Percentiles rank a stretch among this genome's conserved stretches.
Evolutionary conservation across 1,140 invertebrate genomes (phyloP).

Genomic region (Calosoma granatense): DNA sequence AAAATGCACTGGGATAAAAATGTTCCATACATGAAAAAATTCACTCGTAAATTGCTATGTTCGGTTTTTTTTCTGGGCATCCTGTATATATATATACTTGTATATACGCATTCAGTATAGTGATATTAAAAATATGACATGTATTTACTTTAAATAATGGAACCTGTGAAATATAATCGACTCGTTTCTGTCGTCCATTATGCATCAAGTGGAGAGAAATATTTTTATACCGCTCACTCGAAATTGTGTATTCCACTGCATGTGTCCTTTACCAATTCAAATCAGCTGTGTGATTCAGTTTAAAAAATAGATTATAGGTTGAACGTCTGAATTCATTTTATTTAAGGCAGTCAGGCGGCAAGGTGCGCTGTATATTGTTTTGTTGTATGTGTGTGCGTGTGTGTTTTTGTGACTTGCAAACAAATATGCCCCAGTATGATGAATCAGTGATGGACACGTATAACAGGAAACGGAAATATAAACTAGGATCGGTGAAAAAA

Average conservation of each 20-base stretch:
- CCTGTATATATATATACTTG: not conserved
- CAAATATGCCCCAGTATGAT: not conserved
- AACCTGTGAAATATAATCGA: not conserved
- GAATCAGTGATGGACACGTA: not conserved
- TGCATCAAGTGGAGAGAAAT: not conserved
- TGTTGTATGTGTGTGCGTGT: not conserved
- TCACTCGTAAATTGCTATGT: not conserved
- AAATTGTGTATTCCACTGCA: not conserved
- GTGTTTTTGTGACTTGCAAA: too few relatives aligned
- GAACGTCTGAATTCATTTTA: not conserved
- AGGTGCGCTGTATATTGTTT: not conserved
- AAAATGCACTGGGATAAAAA: not conserved
- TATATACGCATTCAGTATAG: not conserved
- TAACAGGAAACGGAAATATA: not conserved
- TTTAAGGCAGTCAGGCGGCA: not conserved
- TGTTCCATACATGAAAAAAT: not conserved
- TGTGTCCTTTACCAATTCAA: not conserved
- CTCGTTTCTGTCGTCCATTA: too few relatives aligned
- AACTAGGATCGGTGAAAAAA: not conserved
- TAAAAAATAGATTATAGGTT: not conserved
- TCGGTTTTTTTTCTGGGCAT: not conserved
- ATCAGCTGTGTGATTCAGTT: not conserved
- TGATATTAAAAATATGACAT: not conserved
- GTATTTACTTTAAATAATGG: not conserved
- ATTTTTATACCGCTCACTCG: not conserved